Conservation (phyloP, 2,113 vertebrate genomes). For the Apistogramma diplotaenia region DNA sequence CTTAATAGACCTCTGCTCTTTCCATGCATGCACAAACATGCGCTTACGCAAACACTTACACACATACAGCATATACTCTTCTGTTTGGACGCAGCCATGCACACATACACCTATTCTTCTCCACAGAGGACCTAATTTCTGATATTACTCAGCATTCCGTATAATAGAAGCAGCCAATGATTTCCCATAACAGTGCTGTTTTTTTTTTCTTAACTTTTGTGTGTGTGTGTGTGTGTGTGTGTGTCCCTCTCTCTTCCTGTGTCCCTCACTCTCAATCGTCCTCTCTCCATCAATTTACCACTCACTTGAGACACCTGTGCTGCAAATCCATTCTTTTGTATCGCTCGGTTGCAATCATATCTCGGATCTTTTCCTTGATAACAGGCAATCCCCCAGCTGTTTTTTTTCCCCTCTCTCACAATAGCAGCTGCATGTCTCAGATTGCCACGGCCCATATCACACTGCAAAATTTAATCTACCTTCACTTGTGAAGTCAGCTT, state of each 20-base stretch:
- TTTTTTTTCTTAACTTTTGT: conserved; percentile 1
- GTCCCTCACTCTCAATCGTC: not conserved
- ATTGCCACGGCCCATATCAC: conserved; percentile 34
- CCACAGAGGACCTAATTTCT: conserved; percentile 9
- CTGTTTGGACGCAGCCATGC: conserved; percentile 9
- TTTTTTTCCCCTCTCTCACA: conserved; percentile 8
- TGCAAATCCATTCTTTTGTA: conserved; percentile 44
- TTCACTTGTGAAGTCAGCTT: conserved; percentile 20
- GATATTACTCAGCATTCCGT: conserved; percentile 9
- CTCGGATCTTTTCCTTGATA: conserved; percentile 49
- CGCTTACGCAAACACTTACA: conserved; percentile 28
- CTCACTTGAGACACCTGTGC: conserved; percentile 47
- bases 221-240: not conserved
- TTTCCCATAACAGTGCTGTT: not conserved
- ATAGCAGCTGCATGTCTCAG: conserved; percentile 22
- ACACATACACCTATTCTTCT: not conserved
- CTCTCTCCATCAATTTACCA: conserved; percentile 28
- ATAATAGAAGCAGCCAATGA: not conserved
- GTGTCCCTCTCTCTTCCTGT: not conserved
- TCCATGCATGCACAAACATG: conserved; percentile 5
- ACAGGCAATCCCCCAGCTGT: conserved; percentile 30
- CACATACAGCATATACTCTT: conserved; percentile 9
- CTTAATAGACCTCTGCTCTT: conserved; percentile 69
- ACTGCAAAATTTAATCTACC: conserved; percentile 51
- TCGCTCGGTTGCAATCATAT: conserved; percentile 40